Percentiles rank a stretch among this genome's conserved stretches.
These are phyloP conservation scores for Perca schrenkii DNA, from an alignment of 2,113 vertebrate species.

Conservation along the genomic window DNA sequence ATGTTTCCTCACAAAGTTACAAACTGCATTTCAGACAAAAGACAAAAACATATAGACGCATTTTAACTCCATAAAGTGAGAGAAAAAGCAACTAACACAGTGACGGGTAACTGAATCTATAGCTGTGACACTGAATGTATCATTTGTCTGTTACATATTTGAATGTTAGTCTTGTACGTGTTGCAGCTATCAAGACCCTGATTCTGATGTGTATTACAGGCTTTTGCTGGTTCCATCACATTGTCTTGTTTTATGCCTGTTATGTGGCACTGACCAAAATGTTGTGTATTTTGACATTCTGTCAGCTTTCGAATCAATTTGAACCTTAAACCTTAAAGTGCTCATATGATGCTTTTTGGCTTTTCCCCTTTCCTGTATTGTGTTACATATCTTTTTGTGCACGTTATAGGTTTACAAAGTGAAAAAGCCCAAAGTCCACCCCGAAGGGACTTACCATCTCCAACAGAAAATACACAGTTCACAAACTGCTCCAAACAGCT, in stretches of 20 bases:
- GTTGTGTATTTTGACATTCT: background rate
- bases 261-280: conserved; percentile 80
- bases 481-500: too few species aligned
- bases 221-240: conserved; percentile 75
- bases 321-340: background rate
- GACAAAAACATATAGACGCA: background rate
- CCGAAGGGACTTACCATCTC: too few species aligned
- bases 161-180: conserved; percentile 75
- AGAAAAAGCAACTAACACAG: background rate
- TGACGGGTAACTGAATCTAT: conserved; percentile 9
- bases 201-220: conserved; percentile 63
- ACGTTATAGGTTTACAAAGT: too few species aligned
- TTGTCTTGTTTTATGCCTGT: conserved; percentile 83
- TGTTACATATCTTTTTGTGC: too few species aligned
- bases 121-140: conserved; percentile 71
- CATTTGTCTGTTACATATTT: conserved; percentile 82
- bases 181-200: conserved; percentile 48
- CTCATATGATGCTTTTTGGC: too few species aligned
- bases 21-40: background rate
- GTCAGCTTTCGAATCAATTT: background rate
- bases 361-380: too few species aligned
- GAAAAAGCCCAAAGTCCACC: too few species aligned
- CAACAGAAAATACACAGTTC: too few species aligned
- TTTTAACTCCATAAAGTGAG: background rate
- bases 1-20: background rate